Percentiles rank a stretch among this genome's conserved stretches.
phyloP scores from a whole-genome alignment of 2,888 invertebrate genomes.

The Lydus trimaculatus region DNA sequence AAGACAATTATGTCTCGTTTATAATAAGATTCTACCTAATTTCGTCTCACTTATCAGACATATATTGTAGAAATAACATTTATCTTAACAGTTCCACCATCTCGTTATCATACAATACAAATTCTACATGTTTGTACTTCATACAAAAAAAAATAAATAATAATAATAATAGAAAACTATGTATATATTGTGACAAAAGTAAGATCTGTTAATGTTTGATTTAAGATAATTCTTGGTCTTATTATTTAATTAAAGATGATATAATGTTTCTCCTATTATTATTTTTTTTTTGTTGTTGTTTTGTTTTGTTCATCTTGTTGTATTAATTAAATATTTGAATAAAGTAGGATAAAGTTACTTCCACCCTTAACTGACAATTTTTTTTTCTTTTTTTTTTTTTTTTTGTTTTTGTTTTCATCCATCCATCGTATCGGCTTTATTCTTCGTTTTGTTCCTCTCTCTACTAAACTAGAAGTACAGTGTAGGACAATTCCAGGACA shows the following conservation, averaged over 20 bases:
- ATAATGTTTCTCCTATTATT: neutral
- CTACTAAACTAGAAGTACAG: no score
- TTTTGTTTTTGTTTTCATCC: neutral
- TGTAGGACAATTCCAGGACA: conserved; percentile 24
- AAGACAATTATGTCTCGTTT: neutral
- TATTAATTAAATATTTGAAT: conserved; percentile 3
- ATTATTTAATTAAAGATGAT: conserved; percentile 6
- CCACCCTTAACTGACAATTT: neutral
- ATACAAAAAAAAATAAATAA: neutral
- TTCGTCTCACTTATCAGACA: neutral
- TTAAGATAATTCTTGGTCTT: neutral
- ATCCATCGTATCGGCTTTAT: no score
- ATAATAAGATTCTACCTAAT: neutral
- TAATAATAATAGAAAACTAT: neutral
- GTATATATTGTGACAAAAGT: neutral
- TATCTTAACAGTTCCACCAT: conserved; percentile 3
- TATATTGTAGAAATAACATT: conserved; percentile 5
- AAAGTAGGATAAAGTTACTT: neutral
- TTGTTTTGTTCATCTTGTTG: neutral
- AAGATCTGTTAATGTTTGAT: conserved; percentile 1
- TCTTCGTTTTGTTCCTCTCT: no score
- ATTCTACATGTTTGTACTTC: neutral
- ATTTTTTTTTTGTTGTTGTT: neutral
- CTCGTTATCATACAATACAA: conserved; percentile 5
- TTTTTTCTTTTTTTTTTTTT: neutral